Conservation (phyloP, 2,888 invertebrate species). For the Sussaba pulchella region DNA sequence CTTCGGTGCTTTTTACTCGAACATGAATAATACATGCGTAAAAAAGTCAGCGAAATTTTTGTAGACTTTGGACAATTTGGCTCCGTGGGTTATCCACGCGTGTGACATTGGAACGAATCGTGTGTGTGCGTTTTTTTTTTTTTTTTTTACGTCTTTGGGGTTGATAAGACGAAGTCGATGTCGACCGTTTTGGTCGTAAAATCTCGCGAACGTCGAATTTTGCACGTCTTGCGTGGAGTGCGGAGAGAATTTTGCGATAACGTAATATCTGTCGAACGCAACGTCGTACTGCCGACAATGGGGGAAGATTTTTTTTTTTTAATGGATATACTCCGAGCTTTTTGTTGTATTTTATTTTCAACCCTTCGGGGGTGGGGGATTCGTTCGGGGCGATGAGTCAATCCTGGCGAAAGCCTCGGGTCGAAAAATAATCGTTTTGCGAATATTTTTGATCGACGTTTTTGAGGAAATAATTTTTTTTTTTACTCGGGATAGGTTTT, state of each 20-base stretch:
- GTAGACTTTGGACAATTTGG: neutral
- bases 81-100: neutral
- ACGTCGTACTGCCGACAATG: neutral
- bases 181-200: slow-evolving; percentile 54
- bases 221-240: slow-evolving; percentile 39
- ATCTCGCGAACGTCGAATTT: slow-evolving; percentile 37
- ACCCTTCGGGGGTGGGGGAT: too few relatives aligned
- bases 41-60: neutral
- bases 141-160: slow-evolving; percentile 20
- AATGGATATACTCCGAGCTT: slow-evolving; percentile 21
- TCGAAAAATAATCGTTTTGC: slow-evolving; percentile 34
- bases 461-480: slow-evolving; percentile 17
- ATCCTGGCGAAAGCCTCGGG: slow-evolving; percentile 42
- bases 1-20: neutral
- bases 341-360: too few relatives aligned
- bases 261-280: slow-evolving; percentile 27
- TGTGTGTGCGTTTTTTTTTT: too few relatives aligned
- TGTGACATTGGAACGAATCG: slow-evolving; percentile 29
- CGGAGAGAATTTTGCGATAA: slow-evolving; percentile 55
- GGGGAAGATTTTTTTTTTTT: neutral
- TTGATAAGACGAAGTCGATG: slow-evolving; percentile 27
- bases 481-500: too few relatives aligned
- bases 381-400: slow-evolving; percentile 55
- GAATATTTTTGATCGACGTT: neutral
- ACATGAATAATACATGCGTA: slow-evolving; percentile 14